Base-by-base conservation (phyloP, 2,113 vertebrate species). In the Oenanthe oenanthe region DNA sequence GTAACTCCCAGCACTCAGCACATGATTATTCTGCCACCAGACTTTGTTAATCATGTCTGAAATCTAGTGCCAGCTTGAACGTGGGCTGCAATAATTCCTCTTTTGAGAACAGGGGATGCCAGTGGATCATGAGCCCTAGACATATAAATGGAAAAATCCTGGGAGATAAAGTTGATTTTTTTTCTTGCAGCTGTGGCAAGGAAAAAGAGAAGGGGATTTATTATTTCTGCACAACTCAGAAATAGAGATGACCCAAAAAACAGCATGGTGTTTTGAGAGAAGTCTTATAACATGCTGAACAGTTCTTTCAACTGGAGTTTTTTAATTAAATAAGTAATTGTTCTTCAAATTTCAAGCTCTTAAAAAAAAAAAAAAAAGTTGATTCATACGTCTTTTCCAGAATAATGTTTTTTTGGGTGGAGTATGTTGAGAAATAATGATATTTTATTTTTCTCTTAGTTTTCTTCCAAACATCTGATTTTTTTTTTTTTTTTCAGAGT, bases 61-160 rank as follows among this genome's bases (percentile, higher is more conserved):
- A 61, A 36, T 56, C 63, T 57, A 36, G 4, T 78, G 84, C 50
- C 84, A 89, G 50, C 81, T 94, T 94, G 70, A 81, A 60, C 1
- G 13, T 50, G 45, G 62, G 58, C 65, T 87, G 66, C 20, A 58
- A 58, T 92, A 89, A 94, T 85, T 70, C 58, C 45, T 25, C 42
- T 79, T 81, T 20, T 87, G 66, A 85, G 58, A 87, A n/a, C 56
- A 62, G n/a, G 48, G 40, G 13, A 94, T 54, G 21, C 34, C 43
- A 31, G 66, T 87, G 84, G 62, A 79, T 87, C n/a, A 25, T 38
- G 57, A 85, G 36, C 45, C 45, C 24, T 19, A 28, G 62, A 78
- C 24, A 50, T 19, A 86, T 25, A 86, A 88, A 87, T 68, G 89
- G 80, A 93, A 96, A 96, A 89, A 89, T 91, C 70, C 65, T 63